Conservation (phyloP, 2,113 vertebrate species). For the Myotis davidii region DNA sequence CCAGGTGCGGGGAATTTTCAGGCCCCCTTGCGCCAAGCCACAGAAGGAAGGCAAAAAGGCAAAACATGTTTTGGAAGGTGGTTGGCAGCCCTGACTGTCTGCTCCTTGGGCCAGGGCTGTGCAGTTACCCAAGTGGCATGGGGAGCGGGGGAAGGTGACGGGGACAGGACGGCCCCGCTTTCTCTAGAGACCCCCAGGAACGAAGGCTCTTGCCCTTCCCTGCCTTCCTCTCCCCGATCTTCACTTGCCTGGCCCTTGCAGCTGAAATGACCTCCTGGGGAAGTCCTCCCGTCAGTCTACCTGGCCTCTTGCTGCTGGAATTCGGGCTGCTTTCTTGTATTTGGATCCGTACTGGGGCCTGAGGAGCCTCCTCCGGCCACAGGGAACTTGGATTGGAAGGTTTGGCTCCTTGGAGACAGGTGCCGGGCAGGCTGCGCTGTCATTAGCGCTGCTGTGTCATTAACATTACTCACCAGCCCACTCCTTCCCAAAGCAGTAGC, state of each 20-base stretch:
- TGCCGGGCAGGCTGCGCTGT: neutral
- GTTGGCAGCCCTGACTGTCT: conserved; percentile 70
- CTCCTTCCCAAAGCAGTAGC: conserved; percentile 26
- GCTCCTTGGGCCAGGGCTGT: conserved; percentile 33
- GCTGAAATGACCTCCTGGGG: neutral
- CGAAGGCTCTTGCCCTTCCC: neutral
- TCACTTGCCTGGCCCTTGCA: neutral
- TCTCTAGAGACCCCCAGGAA: neutral
- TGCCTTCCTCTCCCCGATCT: neutral
- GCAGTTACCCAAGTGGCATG: neutral
- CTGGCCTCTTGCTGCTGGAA: neutral
- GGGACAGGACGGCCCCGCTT: neutral
- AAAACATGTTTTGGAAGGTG: conserved; percentile 81
- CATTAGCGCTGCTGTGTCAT: neutral
- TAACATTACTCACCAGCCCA: neutral
- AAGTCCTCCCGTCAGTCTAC: neutral
- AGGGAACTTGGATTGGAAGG: neutral
- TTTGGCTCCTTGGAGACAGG: conserved; percentile 34
- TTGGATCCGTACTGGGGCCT: neutral
- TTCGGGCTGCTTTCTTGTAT: neutral
- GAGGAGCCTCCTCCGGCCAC: neutral
- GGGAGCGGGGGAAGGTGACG: fast-evolving
- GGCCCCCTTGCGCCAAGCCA: conserved; percentile 67
- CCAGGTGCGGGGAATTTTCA: conserved; percentile 71
- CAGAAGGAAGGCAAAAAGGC: conserved; percentile 75